These are phyloP conservation scores for Erythrolamprus reginae DNA, from an alignment of 2,113 vertebrate species.

Conservation along the genomic window DNA sequence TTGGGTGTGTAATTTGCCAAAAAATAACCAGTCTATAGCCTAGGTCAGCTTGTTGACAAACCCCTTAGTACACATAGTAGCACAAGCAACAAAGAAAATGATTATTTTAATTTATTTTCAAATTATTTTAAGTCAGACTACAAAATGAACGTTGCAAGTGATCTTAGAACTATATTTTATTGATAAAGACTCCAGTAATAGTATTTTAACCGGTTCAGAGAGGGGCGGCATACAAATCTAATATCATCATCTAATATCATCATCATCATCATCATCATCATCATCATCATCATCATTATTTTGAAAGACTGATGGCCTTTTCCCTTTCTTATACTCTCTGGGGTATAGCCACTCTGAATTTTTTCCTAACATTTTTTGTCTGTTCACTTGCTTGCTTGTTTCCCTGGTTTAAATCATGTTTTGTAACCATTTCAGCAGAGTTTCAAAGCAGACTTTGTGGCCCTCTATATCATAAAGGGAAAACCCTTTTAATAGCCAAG, in stretches of 20 bases:
- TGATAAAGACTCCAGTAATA: background rate
- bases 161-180: background rate
- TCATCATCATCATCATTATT: no score
- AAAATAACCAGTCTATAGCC: background rate
- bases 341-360: background rate
- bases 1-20: background rate
- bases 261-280: no score
- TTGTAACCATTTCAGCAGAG: background rate
- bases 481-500: background rate
- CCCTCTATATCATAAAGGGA: background rate
- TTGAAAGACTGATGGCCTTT: background rate
- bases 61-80: background rate
- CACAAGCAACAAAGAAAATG: background rate
- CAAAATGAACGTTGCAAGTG: background rate
- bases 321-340: background rate
- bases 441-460: background rate
- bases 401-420: background rate
- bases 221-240: no score
- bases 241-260: no score
- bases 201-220: no score
- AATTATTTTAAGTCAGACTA: background rate
- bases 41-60: background rate
- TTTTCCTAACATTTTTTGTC: background rate
- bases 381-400: background rate
- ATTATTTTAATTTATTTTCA: background rate